phyloP scores from a whole-genome alignment of 1,140 invertebrate species.

The Trachymyrmex cornetzi region DNA sequence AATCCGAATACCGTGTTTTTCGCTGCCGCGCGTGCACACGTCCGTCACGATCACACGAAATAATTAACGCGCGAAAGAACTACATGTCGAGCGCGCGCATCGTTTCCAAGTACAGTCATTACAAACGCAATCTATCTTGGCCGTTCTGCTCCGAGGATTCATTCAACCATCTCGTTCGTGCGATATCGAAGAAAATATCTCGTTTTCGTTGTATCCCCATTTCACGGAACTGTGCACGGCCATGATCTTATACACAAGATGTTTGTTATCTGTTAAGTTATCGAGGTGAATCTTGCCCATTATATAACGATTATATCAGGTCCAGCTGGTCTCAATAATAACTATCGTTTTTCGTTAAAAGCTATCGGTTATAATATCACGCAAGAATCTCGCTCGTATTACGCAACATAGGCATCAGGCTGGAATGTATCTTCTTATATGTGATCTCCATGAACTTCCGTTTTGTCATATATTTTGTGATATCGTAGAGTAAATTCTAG shows the following conservation, averaged over 20 bases:
- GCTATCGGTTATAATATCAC: slow-evolving; percentile 1
- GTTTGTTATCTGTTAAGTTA: slow-evolving; percentile 32
- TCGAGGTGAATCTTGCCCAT: slow-evolving; percentile 26
- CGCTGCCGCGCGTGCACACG: slow-evolving; percentile 60
- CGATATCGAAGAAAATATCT: slow-evolving; percentile 28
- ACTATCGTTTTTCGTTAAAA: neutral
- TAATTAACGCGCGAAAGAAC: slow-evolving; percentile 54
- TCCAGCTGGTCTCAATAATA: neutral
- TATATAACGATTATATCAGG: neutral
- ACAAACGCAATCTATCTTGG: slow-evolving; percentile 4
- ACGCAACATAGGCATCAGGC: neutral
- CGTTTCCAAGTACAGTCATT: slow-evolving; percentile 35
- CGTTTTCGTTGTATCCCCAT: slow-evolving; percentile 23
- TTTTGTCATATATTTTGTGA: slow-evolving; percentile 24
- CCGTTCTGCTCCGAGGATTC: slow-evolving; percentile 47
- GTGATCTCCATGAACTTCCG: slow-evolving; percentile 35
- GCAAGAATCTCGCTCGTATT: slow-evolving; percentile 33
- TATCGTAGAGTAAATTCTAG: slow-evolving; percentile 34
- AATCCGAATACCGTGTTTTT: slow-evolving; percentile 60
- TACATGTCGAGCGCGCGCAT: slow-evolving; percentile 54
- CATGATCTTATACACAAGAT: slow-evolving; percentile 20
- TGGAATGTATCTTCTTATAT: slow-evolving; percentile 18
- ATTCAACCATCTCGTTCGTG: slow-evolving; percentile 39
- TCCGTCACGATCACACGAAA: slow-evolving; percentile 53
- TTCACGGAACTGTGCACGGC: slow-evolving; percentile 1